Evolutionary conservation across 2,797 vertebrate genomes (phyloP).

Genomic region (Cyclura pinguis): DNA sequence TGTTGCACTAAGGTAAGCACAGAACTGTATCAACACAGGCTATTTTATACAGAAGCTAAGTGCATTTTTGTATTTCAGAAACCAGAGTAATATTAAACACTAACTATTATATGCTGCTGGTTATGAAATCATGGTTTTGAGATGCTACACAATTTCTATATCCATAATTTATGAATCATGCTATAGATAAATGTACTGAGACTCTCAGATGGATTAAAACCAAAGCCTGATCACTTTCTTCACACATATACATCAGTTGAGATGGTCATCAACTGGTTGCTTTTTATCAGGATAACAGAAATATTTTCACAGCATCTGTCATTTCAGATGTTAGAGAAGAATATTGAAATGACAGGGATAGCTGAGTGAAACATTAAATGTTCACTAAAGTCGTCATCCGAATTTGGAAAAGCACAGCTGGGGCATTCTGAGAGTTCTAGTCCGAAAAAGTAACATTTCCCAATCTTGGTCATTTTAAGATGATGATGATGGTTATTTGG

Average conservation of each 20-base stretch:
- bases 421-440: too few species aligned
- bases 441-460: neutral
- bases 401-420: neutral
- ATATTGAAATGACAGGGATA: neutral
- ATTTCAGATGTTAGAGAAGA: neutral
- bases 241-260: neutral
- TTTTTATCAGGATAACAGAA: neutral
- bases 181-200: neutral
- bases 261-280: neutral
- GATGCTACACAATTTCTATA: neutral
- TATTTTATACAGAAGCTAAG: constrained; percentile 76
- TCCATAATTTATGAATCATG: constrained; percentile 57
- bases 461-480: neutral
- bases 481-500: accelerated
- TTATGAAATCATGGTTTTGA: constrained; percentile 81
- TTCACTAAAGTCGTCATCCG: neutral
- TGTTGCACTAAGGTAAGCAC: constrained; percentile 81
- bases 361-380: neutral
- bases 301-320: neutral
- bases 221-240: neutral
- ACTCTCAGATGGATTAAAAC: neutral
- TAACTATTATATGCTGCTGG: constrained; percentile 83
- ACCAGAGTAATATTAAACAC: constrained; percentile 84
- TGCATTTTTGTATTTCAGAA: constrained; percentile 81
- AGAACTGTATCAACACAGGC: constrained; percentile 76